A percentile compares a stretch with the other conserved stretches of the same genome.
phyloP scores from a whole-genome alignment of 2,113 vertebrate genomes.

The Halcyon malimbica region DNA sequence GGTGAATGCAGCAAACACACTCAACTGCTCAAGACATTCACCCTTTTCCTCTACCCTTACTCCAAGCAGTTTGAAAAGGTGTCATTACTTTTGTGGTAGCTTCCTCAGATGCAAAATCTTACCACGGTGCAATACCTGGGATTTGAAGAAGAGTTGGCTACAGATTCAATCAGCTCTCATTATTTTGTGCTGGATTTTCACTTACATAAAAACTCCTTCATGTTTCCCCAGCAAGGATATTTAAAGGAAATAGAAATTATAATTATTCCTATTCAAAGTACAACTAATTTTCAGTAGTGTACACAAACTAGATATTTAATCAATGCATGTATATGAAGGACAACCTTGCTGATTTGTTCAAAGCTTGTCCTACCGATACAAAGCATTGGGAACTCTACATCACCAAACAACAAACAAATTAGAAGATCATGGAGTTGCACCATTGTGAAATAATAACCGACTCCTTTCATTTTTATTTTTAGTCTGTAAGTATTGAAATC shows the following conservation, averaged over 20 bases:
- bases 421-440: neutral
- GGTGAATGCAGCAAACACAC: neutral
- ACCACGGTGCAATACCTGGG: neutral
- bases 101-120: neutral
- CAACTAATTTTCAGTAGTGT: neutral
- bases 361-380: neutral
- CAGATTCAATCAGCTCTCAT: neutral
- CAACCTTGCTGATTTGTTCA: neutral
- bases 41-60: neutral
- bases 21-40: neutral
- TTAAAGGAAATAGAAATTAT: neutral
- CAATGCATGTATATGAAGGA: neutral
- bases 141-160: neutral
- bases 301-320: neutral
- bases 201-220: neutral
- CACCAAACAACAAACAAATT: neutral
- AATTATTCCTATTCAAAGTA: neutral
- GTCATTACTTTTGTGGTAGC: neutral
- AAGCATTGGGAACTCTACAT: neutral
- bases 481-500: neutral
- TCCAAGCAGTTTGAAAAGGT: neutral
- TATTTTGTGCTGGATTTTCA: neutral
- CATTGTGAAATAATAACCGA: neutral
- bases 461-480: neutral
- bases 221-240: neutral